These are phyloP conservation scores for Bos indicus DNA, from an alignment of 2,113 vertebrate species.

Conservation along the genomic window DNA sequence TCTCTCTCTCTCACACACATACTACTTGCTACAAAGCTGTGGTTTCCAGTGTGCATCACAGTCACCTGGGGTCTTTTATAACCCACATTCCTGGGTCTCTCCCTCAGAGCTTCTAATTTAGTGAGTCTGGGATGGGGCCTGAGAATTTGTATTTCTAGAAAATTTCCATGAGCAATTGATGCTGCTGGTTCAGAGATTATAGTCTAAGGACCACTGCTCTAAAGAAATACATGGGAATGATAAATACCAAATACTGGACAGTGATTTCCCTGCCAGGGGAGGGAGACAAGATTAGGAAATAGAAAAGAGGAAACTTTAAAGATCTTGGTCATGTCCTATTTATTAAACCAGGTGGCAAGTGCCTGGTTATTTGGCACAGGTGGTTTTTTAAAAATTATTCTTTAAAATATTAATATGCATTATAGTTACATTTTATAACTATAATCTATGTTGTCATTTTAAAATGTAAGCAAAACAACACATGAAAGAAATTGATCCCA, in stretches of 20 bases:
- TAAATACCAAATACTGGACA: background rate
- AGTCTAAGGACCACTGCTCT: background rate
- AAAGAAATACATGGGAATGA: background rate
- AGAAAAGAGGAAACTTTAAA: background rate
- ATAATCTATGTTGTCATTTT: background rate
- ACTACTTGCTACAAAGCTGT: background rate
- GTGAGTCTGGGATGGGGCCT: background rate
- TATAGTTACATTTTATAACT: background rate
- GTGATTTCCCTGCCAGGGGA: no score
- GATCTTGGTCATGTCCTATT: background rate
- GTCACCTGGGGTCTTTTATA: background rate
- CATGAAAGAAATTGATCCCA: background rate
- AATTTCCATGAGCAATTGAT: background rate
- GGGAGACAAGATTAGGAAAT: background rate
- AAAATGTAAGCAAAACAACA: background rate
- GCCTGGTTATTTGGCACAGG: background rate
- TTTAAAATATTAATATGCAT: background rate
- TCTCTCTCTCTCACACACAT: background rate
- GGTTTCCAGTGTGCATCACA: background rate
- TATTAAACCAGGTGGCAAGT: background rate
- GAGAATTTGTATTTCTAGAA: background rate
- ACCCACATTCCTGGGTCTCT: background rate
- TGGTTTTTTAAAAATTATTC: background rate
- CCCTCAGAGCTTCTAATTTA: background rate
- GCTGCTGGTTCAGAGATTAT: no score